Evolutionary conservation across 2,888 invertebrate genomes (phyloP), one percentile per base, ranked within the genome.

Genomic region (Pediacus dermestoides): DNA sequence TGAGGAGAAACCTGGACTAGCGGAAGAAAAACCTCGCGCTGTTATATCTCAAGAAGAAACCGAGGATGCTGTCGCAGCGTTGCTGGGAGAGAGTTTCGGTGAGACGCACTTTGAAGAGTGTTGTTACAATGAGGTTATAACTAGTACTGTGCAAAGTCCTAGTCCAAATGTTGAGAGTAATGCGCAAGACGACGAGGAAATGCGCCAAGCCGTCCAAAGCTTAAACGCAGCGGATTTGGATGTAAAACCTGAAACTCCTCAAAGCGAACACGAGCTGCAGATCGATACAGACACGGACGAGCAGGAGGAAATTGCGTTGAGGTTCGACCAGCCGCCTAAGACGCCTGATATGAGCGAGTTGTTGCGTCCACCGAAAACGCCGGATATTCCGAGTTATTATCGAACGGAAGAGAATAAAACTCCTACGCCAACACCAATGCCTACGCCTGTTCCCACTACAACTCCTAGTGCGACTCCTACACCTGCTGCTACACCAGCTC

Each of bases 31-130:
- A 60, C 85, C 85, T 0, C 76, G 88, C 30, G 86, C 85, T 6
- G 75, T 86, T 1, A 91, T 91, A 57, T 91, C 90, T 0, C 91
- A 91, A 68, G 91, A 91, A 71, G 91, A 92, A 70, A 92, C 91
- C 0, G 91, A 88, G 67, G 90, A 90, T 65, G 92, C 92, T 0
- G 91, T 92, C 0, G 90, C 90, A 4, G 90, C 91, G 1, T 70
- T 92, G 15, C 69, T 92, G 36, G 89, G 88, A 14, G 90, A 90
- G 67, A 88, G 89, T 51, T 89, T 91, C 60, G 85, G 87, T 1
- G 82, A 79, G 9, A 75, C 73, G 57, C 67, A 66, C 32, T 82
- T 81, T 64, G 71, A 72, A 23, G 75, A 73, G 31, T 48, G 53
- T 55, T 46, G 48, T 55, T 74, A 74, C 53, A 75, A 74, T 47